Percentiles rank a stretch among this genome's conserved stretches.
Conservation (phyloP, 2,113 vertebrate species). For the Oreochromis aureus region DNA sequence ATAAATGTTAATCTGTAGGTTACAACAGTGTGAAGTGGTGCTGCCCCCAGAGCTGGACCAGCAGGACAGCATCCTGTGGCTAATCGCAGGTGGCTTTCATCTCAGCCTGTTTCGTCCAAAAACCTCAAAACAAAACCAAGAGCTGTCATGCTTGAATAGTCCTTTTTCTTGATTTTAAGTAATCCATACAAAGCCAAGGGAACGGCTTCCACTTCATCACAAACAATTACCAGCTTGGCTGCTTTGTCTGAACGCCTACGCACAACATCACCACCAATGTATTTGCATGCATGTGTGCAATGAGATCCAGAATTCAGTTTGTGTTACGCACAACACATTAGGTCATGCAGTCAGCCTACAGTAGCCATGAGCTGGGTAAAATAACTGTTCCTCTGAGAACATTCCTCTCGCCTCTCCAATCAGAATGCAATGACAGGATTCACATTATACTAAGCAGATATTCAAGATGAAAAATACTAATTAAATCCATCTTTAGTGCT, state of each 20-base stretch:
- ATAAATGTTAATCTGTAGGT: slow-evolving; percentile 68
- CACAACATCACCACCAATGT: not conserved
- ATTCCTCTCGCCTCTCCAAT: not conserved
- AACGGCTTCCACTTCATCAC: not conserved
- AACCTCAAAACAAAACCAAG: slow-evolving; percentile 18
- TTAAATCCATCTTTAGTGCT: slow-evolving; percentile 7
- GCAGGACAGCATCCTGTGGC: slow-evolving; percentile 50
- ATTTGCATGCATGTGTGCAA: not conserved
- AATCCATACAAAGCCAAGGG: not conserved
- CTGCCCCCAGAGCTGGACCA: slow-evolving; percentile 46
- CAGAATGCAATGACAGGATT: slow-evolving; percentile 23
- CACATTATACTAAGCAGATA: slow-evolving; percentile 15
- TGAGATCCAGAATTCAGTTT: slow-evolving; percentile 9
- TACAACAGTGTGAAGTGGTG: slow-evolving; percentile 40
- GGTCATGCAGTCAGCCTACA: not conserved
- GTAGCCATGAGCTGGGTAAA: not conserved
- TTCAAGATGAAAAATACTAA: not conserved
- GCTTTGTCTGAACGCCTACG: not conserved
- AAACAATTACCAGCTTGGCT: not conserved
- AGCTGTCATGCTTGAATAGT: not conserved
- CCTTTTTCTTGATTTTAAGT: not conserved
- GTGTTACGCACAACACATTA: slow-evolving; percentile 1
- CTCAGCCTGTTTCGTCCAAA: slow-evolving; percentile 31
- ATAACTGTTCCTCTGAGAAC: not conserved
- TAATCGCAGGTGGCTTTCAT: slow-evolving; percentile 58